These are phyloP conservation scores for Phalloptychus januarius DNA, from an alignment of 2,797 vertebrate species.

Conservation along the genomic window DNA sequence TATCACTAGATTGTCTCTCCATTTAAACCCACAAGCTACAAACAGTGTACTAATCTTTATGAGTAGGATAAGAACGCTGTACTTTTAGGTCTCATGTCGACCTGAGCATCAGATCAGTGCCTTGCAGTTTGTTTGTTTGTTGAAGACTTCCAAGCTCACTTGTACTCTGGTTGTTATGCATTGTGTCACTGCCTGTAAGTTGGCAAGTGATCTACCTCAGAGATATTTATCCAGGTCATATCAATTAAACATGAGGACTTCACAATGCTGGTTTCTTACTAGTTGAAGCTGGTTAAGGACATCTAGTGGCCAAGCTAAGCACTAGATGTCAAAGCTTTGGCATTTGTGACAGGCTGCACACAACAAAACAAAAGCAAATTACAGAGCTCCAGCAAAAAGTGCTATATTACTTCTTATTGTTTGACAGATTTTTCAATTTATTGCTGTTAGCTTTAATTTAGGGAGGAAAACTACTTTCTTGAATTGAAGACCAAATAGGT, in stretches of 20 bases:
- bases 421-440: conserved; percentile 7
- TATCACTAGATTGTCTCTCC: conserved; percentile 18
- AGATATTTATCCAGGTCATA: conserved; percentile 50
- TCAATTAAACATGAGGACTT: conserved; percentile 58
- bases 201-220: conserved; percentile 35
- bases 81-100: background rate
- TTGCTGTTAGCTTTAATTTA: conserved; percentile 8
- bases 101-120: conserved; percentile 4
- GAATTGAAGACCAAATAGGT: conserved; percentile 5
- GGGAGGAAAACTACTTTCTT: background rate
- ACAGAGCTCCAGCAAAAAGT: background rate
- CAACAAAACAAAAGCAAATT: conserved; percentile 5
- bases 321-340: conserved; percentile 37
- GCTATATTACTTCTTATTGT: background rate
- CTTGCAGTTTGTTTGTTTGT: conserved; percentile 22
- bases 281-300: conserved; percentile 67
- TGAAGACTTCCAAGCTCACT: conserved; percentile 21
- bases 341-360: background rate
- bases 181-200: conserved; percentile 31
- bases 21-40: conserved; percentile 31
- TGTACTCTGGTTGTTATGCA: conserved; percentile 18
- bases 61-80: conserved; percentile 15
- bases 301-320: conserved; percentile 68
- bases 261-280: conserved; percentile 17
- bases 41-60: conserved; percentile 37